Evolutionary conservation across 2,888 invertebrate genomes (phyloP).

Genomic region (Brachynemurus nebulosus): DNA sequence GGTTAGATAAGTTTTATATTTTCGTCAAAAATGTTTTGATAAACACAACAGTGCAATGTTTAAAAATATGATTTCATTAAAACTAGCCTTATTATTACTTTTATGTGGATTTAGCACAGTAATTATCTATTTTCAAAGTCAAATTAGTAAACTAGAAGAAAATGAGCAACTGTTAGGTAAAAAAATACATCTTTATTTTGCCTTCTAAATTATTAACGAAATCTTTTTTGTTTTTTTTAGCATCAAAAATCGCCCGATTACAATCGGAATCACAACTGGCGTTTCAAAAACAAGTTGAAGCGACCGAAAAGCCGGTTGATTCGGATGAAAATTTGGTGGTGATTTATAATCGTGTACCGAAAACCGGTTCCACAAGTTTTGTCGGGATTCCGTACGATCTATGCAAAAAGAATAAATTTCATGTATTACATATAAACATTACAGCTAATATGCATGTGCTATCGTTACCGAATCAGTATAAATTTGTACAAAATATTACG

Average conservation of each 20-base stretch:
- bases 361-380: constrained; percentile 94
- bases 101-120: constrained; percentile 25
- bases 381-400: constrained; percentile 82
- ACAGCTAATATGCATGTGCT: constrained; percentile 93
- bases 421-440: constrained; percentile 88
- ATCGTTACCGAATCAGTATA: constrained; percentile 77
- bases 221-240: constrained; percentile 22
- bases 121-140: constrained; percentile 29
- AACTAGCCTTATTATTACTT: constrained; percentile 21
- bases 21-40: no score
- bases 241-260: constrained; percentile 25
- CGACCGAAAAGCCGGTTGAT: constrained; percentile 21
- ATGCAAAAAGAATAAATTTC: constrained; percentile 64
- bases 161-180: constrained; percentile 29
- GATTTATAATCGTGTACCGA: constrained; percentile 92
- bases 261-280: constrained; percentile 22
- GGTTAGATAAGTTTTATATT: no score
- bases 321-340: constrained; percentile 59
- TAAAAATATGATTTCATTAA: constrained; percentile 9
- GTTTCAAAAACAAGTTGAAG: constrained; percentile 12
- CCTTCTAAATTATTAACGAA: neutral
- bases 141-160: constrained; percentile 28
- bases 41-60: no score
- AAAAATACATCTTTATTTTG: constrained; percentile 17
- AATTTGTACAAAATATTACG: constrained; percentile 83